These are phyloP conservation scores for Bradysia coprophila DNA, from an alignment of 1,140 invertebrate species.

Conservation along the genomic window DNA sequence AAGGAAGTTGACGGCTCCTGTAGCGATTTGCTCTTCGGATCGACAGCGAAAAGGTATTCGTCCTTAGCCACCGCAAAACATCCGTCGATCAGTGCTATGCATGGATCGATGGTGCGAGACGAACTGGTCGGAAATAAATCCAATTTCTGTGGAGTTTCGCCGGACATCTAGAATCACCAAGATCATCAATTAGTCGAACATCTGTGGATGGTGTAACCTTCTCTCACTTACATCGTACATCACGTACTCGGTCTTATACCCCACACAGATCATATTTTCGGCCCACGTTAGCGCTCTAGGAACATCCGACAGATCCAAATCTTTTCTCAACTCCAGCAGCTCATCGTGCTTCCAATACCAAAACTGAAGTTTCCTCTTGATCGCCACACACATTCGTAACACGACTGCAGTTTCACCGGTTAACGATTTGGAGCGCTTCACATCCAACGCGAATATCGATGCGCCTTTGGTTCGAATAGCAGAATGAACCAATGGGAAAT, in stretches of 20 bases:
- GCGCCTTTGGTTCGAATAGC: slow-evolving; percentile 54
- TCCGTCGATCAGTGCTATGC: slow-evolving; percentile 38
- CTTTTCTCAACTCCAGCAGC: slow-evolving; percentile 54
- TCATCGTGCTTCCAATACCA: slow-evolving; percentile 78
- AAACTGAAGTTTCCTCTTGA: slow-evolving; percentile 69
- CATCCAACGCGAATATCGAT: slow-evolving; percentile 1
- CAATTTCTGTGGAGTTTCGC: slow-evolving; percentile 11
- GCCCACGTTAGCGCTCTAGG: slow-evolving; percentile 77
- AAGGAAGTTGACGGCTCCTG: no score
- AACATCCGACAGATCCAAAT: slow-evolving; percentile 63
- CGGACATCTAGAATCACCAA: slow-evolving; percentile 8
- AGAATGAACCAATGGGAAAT: slow-evolving; percentile 57
- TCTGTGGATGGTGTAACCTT: no score
- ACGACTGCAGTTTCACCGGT: slow-evolving; percentile 53
- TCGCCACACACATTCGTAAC: slow-evolving; percentile 72
- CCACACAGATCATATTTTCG: slow-evolving; percentile 60
- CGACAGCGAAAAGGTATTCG: slow-evolving; percentile 15
- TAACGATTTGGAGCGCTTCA: slow-evolving; percentile 23
- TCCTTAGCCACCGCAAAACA: slow-evolving; percentile 19
- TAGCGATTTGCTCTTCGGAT: slow-evolving; percentile 8
- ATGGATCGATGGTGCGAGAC: slow-evolving; percentile 72
- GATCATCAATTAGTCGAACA: no score
- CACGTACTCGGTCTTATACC: slow-evolving; percentile 67
- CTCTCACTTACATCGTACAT: slow-evolving; percentile 51
- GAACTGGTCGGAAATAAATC: slow-evolving; percentile 63